Evolutionary conservation across 1,140 invertebrate species (phyloP), one percentile per base, ranked within the genome.

Genomic region (Anastatus disparis): DNA sequence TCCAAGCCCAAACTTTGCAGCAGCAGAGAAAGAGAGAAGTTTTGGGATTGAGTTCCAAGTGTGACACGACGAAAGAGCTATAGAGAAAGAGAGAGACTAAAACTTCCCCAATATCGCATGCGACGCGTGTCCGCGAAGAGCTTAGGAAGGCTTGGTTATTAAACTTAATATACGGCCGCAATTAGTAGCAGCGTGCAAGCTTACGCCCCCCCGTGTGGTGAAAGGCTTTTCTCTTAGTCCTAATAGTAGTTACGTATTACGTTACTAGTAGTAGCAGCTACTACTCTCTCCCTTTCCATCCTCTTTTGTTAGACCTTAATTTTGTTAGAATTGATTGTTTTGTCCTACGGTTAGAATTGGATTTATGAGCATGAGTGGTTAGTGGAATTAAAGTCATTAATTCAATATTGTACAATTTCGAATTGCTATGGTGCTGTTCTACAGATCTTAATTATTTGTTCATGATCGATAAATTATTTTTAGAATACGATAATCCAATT

Each of bases 91-190:
- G 31, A 35, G 31, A 35, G 10, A 10, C 31, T 10, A 35, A n/a
- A 84, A 81, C 76, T 84, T 85, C 70, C 76, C 79, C 75, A 83
- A 84, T 83, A 82, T 81, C 73, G 40, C 70, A 10, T 38, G 46
- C 29, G 38, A 52, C 48, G 65, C 61, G 53, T 75, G 74, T 40
- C 61, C 64, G 72, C 73, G 75, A 73, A 73, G 76, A 75, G 78
- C 75, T 75, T n/a, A n/a, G n/a, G 65, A 81, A 78, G 76, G 71
- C 80, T 35, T n/a, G 80, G 78, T 74, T 83, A 83, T 83, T 82
- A 83, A 84, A 84, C 78, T 83, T 83, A 81, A 83, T 84, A 84
- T 84, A 84, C 78, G 78, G 79, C 77, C 61, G 82, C 82, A 84
- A 84, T 85, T 84, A 84, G 82, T 74, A 79, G 75, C 84, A 85